Conservation (phyloP, 2,888 invertebrate genomes). For the Parascotia fuliginaria region DNA sequence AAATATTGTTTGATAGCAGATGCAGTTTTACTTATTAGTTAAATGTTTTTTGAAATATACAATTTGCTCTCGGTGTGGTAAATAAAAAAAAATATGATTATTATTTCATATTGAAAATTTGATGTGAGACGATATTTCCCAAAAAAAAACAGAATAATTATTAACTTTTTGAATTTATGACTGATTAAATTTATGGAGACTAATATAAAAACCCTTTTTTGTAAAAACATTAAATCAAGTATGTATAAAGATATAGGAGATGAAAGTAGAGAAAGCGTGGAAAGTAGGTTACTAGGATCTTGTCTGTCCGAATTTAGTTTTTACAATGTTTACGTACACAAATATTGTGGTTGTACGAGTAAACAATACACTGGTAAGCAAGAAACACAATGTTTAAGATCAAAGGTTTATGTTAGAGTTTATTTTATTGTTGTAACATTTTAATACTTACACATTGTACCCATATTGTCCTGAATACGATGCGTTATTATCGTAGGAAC, state of each 20-base stretch:
- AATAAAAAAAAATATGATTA: too few species aligned
- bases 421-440: background rate
- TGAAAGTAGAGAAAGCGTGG: slow-evolving; percentile 2
- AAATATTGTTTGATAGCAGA: too few species aligned
- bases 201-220: background rate
- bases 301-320: slow-evolving; percentile 1
- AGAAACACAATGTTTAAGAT: background rate
- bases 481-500: too few species aligned
- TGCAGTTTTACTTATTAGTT: too few species aligned
- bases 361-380: background rate
- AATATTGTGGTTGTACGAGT: background rate
- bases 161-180: slow-evolving; percentile 4
- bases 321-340: background rate
- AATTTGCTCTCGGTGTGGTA: too few species aligned
- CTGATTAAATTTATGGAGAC: slow-evolving; percentile 5
- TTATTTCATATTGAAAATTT: background rate
- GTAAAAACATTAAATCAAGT: slow-evolving; percentile 13
- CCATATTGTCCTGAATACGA: background rate
- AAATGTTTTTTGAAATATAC: too few species aligned
- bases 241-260: background rate
- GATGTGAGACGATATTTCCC: background rate
- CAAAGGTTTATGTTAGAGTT: background rate
- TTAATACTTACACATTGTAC: background rate
- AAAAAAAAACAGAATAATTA: background rate
- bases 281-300: slow-evolving; percentile 20